Percentiles rank a stretch among this genome's conserved stretches.
Evolutionary conservation across 2,888 invertebrate genomes (phyloP).

Genomic region (Agrotis ipsilon): DNA sequence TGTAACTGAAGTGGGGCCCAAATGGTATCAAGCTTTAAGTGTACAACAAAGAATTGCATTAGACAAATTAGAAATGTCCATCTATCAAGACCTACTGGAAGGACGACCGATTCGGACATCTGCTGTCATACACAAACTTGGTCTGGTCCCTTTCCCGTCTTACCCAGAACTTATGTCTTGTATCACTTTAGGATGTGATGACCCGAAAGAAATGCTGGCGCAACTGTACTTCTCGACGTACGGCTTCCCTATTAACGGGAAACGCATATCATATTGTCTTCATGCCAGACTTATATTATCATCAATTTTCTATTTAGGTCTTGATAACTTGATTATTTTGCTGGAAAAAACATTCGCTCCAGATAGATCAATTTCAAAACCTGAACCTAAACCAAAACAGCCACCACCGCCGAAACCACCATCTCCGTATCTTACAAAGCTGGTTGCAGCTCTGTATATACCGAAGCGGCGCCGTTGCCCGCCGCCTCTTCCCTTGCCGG

Average conservation of each 20-base stretch:
- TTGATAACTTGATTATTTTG: constrained; percentile 74
- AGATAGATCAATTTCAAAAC: constrained; percentile 61
- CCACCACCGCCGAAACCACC: constrained; percentile 67
- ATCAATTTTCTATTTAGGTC: constrained; percentile 81
- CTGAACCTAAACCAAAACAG: constrained; percentile 68
- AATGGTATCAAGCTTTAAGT: constrained; percentile 86
- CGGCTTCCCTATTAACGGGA: constrained; percentile 79
- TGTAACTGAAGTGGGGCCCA: constrained; percentile 77
- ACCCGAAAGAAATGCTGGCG: constrained; percentile 84
- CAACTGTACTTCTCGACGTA: constrained; percentile 78
- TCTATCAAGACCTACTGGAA: constrained; percentile 84
- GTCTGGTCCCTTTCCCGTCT: constrained; percentile 78
- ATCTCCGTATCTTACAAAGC: constrained; percentile 83
- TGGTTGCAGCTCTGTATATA: constrained; percentile 76
- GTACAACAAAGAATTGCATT: constrained; percentile 79
- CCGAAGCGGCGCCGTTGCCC: constrained; percentile 69
- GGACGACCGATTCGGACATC: constrained; percentile 77
- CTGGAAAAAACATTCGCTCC: constrained; percentile 78
- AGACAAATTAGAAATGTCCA: constrained; percentile 74
- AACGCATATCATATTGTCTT: constrained; percentile 74
- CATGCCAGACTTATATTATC: constrained; percentile 84
- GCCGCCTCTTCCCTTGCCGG: constrained; percentile 79
- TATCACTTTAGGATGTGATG: constrained; percentile 75
- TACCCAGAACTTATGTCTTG: constrained; percentile 79
- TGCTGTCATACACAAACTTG: constrained; percentile 74